Evolutionary conservation across 2,113 vertebrate species (phyloP), one percentile per base, ranked within the genome.

Genomic region (Leptocoma aspasia): DNA sequence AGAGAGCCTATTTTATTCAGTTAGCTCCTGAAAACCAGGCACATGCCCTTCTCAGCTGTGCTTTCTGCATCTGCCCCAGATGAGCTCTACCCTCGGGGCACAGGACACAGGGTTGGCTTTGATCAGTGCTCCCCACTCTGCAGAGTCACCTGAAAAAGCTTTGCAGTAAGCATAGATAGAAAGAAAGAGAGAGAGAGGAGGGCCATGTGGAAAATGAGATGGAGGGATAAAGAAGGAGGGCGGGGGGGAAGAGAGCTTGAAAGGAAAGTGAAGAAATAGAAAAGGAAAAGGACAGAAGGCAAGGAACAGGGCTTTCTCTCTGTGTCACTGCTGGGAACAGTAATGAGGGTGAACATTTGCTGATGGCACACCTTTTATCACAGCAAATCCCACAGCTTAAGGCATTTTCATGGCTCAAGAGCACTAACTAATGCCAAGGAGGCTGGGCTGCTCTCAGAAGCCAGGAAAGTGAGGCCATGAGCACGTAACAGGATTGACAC

Each of bases 301-400:
- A 86, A 85, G 23, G 42, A 80, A 86, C 33, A 60, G 26, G 20
- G 31, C 20, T 82, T 92, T 82, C 78, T 91, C 65, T 84, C 65
- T 60, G 39, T 89, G 86, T 86, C 69, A 23, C 52, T 90, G 65
- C 80, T 92, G 76, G 73, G 80, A 94, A 93, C 84, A 59, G 79
- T n/a, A 93, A 87, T 28, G 35, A 83, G 44, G 44, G 65, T 80
- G 92, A 97, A 94, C 76, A 96, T 96, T 96, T 94, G 88, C 75
- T 95, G 82, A 96, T 91, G 83, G 54, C 39, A 10, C 39, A 87
- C 68, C 90, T 94, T 97, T 95, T 93, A 89, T 64, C 64, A 70
- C 42, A 82, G 86, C 59, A 95, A 93, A 73, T 91, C 77, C 73
- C 86, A 94, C 22, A 81, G 80, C 68, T 94, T 86, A 71, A 95